These are phyloP conservation scores for Mythimna lalbum DNA, from an alignment of 2,888 invertebrate species.

Conservation along the genomic window DNA sequence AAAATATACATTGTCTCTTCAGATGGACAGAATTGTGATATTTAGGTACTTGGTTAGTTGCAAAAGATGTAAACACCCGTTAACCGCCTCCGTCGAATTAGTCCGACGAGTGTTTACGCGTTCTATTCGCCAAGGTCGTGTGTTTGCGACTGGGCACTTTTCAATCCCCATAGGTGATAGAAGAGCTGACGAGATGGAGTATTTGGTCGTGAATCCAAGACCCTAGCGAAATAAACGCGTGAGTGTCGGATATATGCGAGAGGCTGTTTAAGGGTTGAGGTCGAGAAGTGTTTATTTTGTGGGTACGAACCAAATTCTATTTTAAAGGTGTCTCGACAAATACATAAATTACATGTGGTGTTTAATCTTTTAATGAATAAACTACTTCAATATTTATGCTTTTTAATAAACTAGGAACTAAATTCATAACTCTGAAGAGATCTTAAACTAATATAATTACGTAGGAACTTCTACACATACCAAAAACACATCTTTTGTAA, in stretches of 20 bases:
- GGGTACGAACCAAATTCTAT: neutral
- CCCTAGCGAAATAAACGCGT: too few species aligned
- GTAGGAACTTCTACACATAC: constrained; percentile 72
- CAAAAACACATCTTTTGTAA: constrained; percentile 34
- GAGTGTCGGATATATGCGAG: too few species aligned
- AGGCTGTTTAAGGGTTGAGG: too few species aligned
- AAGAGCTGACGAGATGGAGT: too few species aligned
- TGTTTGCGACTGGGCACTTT: too few species aligned
- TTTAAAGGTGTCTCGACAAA: too few species aligned
- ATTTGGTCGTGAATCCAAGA: too few species aligned
- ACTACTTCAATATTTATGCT: neutral
- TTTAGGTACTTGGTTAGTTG: constrained; percentile 25
- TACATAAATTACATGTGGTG: neutral
- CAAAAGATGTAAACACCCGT: neutral
- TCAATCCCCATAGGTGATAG: too few species aligned
- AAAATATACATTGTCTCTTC: constrained; percentile 57
- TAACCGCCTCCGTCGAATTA: too few species aligned
- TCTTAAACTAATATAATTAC: constrained; percentile 54
- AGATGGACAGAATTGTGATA: constrained; percentile 46
- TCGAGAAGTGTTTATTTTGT: neutral
- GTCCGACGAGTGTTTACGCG: too few species aligned
- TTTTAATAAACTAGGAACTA: constrained; percentile 29
- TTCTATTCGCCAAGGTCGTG: too few species aligned
- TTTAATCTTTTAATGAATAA: neutral
- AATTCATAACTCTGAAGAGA: constrained; percentile 47